Conservation (phyloP, 2,797 vertebrate genomes). For the Tenualosa ilisha region DNA sequence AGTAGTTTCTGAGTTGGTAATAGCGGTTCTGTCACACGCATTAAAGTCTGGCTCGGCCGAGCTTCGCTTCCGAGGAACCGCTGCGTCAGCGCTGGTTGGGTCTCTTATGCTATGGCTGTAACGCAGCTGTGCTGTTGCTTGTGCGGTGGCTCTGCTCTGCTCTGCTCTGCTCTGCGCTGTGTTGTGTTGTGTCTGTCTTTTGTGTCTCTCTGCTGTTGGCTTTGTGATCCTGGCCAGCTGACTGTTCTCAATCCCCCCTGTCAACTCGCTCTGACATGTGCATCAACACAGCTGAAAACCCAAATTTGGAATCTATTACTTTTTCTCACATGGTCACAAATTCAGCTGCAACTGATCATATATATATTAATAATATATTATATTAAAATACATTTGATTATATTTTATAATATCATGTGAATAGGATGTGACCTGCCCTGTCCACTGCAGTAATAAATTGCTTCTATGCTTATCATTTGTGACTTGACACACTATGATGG, state of each 20-base stretch:
- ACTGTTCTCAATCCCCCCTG: background rate
- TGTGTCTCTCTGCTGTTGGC: constrained; percentile 59
- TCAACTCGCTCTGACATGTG: background rate
- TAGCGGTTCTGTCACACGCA: background rate
- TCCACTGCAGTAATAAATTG: background rate
- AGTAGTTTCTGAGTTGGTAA: constrained; percentile 9
- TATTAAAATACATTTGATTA: background rate
- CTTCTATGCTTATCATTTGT: background rate
- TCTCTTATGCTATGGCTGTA: background rate
- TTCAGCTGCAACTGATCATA: background rate
- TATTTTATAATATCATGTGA: background rate
- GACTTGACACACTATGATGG: background rate
- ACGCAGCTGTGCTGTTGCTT: background rate
- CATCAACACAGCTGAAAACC: background rate
- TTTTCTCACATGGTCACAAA: background rate
- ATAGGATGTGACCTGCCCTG: background rate
- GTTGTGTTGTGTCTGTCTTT: constrained; percentile 22
- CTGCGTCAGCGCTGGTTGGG: background rate
- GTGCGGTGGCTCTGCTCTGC: constrained; percentile 43
- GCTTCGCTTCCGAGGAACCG: background rate
- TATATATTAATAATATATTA: background rate
- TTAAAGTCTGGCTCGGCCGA: background rate
- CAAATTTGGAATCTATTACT: background rate
- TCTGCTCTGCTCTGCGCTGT: constrained; percentile 8
- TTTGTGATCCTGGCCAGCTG: background rate